A percentile compares a stretch with the other conserved stretches of the same genome.
Conservation (phyloP, 2,797 vertebrate species). For the Coluber constrictor region DNA sequence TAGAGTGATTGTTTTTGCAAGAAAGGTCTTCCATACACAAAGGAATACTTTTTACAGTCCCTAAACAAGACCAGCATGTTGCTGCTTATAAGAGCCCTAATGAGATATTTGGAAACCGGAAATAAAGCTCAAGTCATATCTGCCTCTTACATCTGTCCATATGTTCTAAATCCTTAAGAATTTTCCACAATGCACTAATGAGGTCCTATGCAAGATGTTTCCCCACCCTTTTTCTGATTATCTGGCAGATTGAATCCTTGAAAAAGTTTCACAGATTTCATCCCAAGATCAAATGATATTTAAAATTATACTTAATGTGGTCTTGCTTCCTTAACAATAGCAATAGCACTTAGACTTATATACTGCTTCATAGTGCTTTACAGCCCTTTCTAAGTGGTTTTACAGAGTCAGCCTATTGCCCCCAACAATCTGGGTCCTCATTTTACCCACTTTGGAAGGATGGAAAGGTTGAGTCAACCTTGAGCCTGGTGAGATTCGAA, state of each 20-base stretch:
- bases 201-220: background rate
- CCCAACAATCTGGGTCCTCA: too few relatives aligned
- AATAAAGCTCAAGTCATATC: background rate
- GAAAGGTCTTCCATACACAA: background rate
- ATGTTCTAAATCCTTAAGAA: background rate
- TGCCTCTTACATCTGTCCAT: background rate
- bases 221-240: background rate
- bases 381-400: too few relatives aligned
- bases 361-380: too few relatives aligned
- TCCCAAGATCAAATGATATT: background rate
- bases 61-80: background rate
- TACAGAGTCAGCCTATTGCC: too few relatives aligned
- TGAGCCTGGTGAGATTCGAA: too few relatives aligned
- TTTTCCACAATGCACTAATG: background rate
- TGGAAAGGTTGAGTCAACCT: too few relatives aligned
- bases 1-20: background rate
- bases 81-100: background rate
- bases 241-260: background rate
- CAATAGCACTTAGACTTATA: too few relatives aligned
- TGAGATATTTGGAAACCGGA: background rate
- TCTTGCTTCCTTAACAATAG: background rate
- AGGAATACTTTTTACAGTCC: background rate
- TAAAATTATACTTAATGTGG: background rate
- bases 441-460: too few relatives aligned
- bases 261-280: background rate